Evolutionary conservation across 1,140 invertebrate species (phyloP).

Genomic region (Panulirus ornatus): DNA sequence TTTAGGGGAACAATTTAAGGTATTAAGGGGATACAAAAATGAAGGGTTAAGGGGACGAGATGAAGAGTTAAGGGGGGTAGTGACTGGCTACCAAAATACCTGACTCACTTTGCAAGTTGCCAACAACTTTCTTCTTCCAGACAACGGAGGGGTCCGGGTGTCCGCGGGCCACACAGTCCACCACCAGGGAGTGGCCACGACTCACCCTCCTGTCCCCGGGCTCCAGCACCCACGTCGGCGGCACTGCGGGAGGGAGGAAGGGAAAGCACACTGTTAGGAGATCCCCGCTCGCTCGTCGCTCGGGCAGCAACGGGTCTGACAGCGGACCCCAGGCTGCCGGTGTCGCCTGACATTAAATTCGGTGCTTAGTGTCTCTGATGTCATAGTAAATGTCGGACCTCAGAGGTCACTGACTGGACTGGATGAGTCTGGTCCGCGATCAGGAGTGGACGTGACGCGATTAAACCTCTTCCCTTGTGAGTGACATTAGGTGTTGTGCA

Average conservation of each 20-base stretch:
- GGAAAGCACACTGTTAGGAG: neutral
- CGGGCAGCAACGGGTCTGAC: neutral
- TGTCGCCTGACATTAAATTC: too few species aligned
- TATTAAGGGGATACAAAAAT: neutral
- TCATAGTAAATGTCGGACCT: too few species aligned
- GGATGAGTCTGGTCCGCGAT: neutral
- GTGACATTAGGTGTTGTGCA: too few species aligned
- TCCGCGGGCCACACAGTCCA: constrained; percentile 79
- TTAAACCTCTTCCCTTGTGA: too few species aligned
- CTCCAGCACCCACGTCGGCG: constrained; percentile 79
- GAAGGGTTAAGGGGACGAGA: neutral
- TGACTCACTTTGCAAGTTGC: constrained; percentile 73
- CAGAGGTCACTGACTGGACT: too few species aligned
- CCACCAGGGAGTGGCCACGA: constrained; percentile 77
- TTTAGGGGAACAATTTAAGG: neutral
- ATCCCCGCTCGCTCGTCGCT: too few species aligned
- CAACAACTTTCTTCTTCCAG: constrained; percentile 87
- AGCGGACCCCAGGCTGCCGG: neutral
- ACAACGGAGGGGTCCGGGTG: constrained; percentile 78
- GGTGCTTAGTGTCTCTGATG: too few species aligned
- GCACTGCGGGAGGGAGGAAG: constrained; percentile 77
- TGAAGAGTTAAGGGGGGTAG: neutral
- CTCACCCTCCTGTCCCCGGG: constrained; percentile 79
- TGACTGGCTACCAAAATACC: neutral
- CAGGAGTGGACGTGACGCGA: neutral